Evolutionary conservation across 2,113 vertebrate genomes (phyloP), one percentile per base, ranked within the genome.

Genomic region (Paramormyrops kingsleyae): DNA sequence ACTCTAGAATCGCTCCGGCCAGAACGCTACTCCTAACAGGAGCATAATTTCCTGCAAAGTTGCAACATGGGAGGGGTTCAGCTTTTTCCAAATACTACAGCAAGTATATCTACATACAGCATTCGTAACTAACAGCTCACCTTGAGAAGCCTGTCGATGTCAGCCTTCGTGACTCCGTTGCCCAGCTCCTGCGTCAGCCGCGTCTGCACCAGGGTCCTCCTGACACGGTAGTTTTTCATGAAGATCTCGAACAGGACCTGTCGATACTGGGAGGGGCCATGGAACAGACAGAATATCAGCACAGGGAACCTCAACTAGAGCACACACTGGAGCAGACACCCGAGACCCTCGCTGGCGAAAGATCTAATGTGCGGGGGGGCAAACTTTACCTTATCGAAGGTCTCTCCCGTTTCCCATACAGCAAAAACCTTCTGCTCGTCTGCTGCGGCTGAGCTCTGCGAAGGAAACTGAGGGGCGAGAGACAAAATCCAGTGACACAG

Each of bases 401-500:
- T 95, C 83, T 99, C 97, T 92, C 98, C 98, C 0, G 96, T 97
- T 93, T 98, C 97, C 98, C 99, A 99, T 93, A 99, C 94, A 52
- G 96, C 98, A 91, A 98, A 99, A 91, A 99, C 97, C 93, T 99
- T 99, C 96, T 98, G 97, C 90, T 99, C 98, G 6, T 99, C 98
- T 0, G 97, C 92, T 44, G 97, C 96, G n/a, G 97, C 96, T 90
- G 95, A 95, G 89, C 94, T 98, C 97, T 99, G 98, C 87, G 98
- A 96, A 92, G 99, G 99, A 95, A 99, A 99, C 99, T 99, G 91
- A 91, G 27, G 53, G 90, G 24, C 21, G 88, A 90, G 35, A 86
- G 85, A 66, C 13, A 87, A 42, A 31, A 31, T 59, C 31, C 27
- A 13, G 24, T 21, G 46, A 84, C 42, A 86, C 31, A 21, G 42